Percentiles rank a stretch among this genome's conserved stretches.
These are phyloP conservation scores for Muscidifurax raptorellus DNA, from an alignment of 1,140 invertebrate genomes.

Conservation along the genomic window DNA sequence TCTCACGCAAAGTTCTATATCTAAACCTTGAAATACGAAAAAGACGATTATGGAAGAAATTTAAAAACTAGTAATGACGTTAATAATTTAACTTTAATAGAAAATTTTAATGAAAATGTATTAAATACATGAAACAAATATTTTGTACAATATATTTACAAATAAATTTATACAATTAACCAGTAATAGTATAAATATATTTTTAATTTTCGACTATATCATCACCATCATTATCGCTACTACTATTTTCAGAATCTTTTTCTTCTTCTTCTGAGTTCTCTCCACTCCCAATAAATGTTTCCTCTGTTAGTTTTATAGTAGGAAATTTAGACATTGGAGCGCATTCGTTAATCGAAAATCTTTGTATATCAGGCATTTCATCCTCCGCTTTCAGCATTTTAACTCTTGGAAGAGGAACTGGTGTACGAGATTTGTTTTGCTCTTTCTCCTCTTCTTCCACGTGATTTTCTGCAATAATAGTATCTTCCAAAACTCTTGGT, in stretches of 20 bases:
- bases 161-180: neutral
- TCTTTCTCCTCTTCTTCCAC: conserved; percentile 24
- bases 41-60: too few species aligned
- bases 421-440: neutral
- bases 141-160: conserved; percentile 21
- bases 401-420: conserved; percentile 48
- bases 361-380: conserved; percentile 44
- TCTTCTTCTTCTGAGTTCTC: conserved; percentile 71
- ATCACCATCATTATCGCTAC: conserved; percentile 9
- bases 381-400: conserved; percentile 52
- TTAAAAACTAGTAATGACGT: neutral
- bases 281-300: conserved; percentile 70
- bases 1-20: too few species aligned
- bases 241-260: conserved; percentile 12
- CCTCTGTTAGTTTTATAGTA: conserved; percentile 62
- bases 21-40: too few species aligned
- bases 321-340: conserved; percentile 44
- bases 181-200: neutral
- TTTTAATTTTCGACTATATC: conserved; percentile 13
- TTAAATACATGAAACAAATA: neutral
- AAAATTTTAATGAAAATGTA: neutral
- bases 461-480: neutral
- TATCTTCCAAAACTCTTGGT: neutral
- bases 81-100: neutral
- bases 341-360: conserved; percentile 57